Evolutionary conservation across 2,797 vertebrate species (phyloP), one percentile per base, ranked within the genome.

Genomic region (Sarcoramphus papa): DNA sequence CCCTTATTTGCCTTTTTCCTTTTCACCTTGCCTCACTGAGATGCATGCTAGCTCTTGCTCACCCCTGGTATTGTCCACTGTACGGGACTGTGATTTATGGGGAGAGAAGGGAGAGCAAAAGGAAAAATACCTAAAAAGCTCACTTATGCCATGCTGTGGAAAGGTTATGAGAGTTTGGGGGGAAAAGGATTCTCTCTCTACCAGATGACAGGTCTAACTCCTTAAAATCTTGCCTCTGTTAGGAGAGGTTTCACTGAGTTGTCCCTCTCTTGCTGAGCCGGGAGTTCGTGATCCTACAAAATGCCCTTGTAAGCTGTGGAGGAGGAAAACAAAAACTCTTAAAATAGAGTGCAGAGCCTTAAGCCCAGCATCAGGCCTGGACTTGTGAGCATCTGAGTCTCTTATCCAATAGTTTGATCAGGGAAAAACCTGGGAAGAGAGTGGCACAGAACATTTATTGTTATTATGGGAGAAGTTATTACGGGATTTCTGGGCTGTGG

Each of bases 401-500:
- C 17, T 43, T 64, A 84, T 33, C 27, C 65, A 78, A 11, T 15
- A 62, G 27, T 30, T n/a, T 33, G 53, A 70, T 25, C 48, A 47
- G 56, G 33, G 35, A 43, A 77, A 87, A 93, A 73, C 9, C 50
- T 41, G 77, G 31, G 45, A 91, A 72, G 31, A 70, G 14, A 18
- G 15, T 17, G 37, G 40, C 28, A 79, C 31, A 53, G 37, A 59
- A 9, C 21, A 53, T 37, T 69, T 72, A 18, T 31, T 5, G 7
- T 81, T 37, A 12, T 64, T 65, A 33, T 1, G 18, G 21, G 23
- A 74, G 31, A 90, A 70, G 31, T 51, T 19, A 43, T 25, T 27
- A n/a, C 0, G 2, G 53, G 21, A 67, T 62, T 67, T 74, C 53
- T 31, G 41, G 22, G 41, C 48, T 51, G 14, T 4, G 0, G 47